phyloP scores from a whole-genome alignment of 2,888 invertebrate genomes.

The Dryomyza anilis region DNA sequence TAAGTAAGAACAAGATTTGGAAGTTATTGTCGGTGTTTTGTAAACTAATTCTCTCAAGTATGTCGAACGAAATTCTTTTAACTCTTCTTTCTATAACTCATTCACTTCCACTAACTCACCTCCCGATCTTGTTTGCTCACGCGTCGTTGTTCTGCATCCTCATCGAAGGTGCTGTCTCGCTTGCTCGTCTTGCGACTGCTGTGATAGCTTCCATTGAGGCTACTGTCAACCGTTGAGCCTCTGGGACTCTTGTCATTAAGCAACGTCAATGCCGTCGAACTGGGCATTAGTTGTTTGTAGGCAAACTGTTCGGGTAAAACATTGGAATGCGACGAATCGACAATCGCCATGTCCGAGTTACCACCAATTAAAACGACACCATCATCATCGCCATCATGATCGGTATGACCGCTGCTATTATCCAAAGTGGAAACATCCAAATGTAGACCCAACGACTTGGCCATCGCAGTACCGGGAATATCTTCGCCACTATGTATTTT shows the following conservation, averaged over 20 bases:
- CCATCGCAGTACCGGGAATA: constrained; percentile 60
- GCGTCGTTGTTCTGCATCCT: constrained; percentile 46
- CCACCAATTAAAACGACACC: constrained; percentile 10
- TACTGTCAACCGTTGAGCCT: constrained; percentile 48
- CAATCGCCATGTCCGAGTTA: constrained; percentile 36
- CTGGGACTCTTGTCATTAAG: constrained; percentile 36
- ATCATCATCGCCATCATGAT: constrained; percentile 25
- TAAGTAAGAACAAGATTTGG: background rate
- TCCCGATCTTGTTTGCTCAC: constrained; percentile 60
- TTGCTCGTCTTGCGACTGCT: constrained; percentile 56
- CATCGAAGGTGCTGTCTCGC: constrained; percentile 46
- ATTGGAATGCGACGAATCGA: constrained; percentile 46
- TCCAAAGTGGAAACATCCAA: constrained; percentile 41
- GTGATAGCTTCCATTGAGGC: constrained; percentile 46
- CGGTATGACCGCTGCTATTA: constrained; percentile 1
- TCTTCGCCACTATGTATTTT: constrained; percentile 59
- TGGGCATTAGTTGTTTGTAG: constrained; percentile 45
- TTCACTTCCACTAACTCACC: constrained; percentile 27
- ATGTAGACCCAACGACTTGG: constrained; percentile 49
- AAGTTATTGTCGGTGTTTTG: too few species aligned
- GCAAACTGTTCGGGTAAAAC: constrained; percentile 49
- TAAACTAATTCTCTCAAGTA: too few species aligned
- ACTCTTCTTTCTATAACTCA: background rate
- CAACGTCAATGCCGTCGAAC: constrained; percentile 12
- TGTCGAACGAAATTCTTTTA: background rate